Conservation (phyloP, 2,888 invertebrate genomes). For the Stenichneumon culpator region DNA sequence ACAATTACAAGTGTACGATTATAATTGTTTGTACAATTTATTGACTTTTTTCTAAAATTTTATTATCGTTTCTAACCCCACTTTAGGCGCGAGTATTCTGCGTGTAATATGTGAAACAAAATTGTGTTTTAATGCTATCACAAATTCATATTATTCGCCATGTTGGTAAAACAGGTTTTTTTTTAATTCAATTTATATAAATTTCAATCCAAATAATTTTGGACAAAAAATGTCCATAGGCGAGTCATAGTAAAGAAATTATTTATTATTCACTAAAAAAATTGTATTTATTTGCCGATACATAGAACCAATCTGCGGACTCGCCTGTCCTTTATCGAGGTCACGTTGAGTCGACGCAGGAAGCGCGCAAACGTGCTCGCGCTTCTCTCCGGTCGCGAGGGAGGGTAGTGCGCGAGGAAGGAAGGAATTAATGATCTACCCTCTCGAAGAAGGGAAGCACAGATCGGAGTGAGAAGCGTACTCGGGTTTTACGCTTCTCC, state of each 20-base stretch:
- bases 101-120: not conserved
- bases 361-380: conserved; percentile 59
- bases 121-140: not conserved
- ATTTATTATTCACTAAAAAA: conserved; percentile 4
- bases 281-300: conserved; percentile 35
- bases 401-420: conserved; percentile 64
- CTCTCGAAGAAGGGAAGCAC: conserved; percentile 63
- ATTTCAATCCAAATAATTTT: too few relatives aligned
- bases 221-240: too few relatives aligned
- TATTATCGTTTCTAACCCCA: too few relatives aligned
- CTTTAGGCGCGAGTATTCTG: too few relatives aligned
- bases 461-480: conserved; percentile 42
- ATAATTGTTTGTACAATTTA: too few relatives aligned
- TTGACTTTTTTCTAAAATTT: too few relatives aligned
- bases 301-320: conserved; percentile 39
- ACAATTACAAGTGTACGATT: too few relatives aligned
- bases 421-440: conserved; percentile 66
- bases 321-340: conserved; percentile 60
- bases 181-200: not conserved
- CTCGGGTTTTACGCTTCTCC: conserved; percentile 63
- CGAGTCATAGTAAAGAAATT: too few relatives aligned
- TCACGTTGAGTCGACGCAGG: conserved; percentile 56
- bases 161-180: not conserved
- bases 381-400: not conserved
- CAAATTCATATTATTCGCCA: too few relatives aligned